A percentile compares a stretch with the other conserved stretches of the same genome.
Conservation (phyloP, 2,113 vertebrate genomes). For the Cariama cristata region DNA sequence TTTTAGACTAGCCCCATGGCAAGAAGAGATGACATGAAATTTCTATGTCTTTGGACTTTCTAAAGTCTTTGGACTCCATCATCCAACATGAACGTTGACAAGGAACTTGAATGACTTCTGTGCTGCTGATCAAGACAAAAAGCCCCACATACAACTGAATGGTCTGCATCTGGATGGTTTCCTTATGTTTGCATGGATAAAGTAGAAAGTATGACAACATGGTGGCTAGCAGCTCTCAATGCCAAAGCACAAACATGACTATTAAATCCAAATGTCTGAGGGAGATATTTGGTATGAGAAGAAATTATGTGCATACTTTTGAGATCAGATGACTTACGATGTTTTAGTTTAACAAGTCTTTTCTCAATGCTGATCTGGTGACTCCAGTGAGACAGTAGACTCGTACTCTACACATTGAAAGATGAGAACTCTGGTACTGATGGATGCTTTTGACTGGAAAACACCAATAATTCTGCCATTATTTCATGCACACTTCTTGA, state of each 20-base stretch:
- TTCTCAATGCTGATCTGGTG: background rate
- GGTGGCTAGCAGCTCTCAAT: background rate
- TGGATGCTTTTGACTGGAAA: background rate
- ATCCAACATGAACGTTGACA: background rate
- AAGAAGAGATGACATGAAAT: background rate
- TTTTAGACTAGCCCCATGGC: background rate
- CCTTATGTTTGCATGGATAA: background rate
- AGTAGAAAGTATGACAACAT: background rate
- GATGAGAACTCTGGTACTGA: background rate
- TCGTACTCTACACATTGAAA: background rate
- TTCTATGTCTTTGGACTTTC: background rate
- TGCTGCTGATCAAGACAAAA: conserved; percentile 49
- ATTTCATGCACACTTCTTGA: background rate
- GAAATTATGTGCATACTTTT: background rate
- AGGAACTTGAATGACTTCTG: background rate
- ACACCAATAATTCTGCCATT: background rate
- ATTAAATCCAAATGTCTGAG: background rate
- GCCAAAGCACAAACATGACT: background rate
- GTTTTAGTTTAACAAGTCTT: background rate
- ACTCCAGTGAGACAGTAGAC: background rate
- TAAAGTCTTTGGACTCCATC: background rate
- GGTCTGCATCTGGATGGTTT: background rate
- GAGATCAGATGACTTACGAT: background rate
- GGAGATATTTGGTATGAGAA: background rate
- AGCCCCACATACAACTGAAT: background rate